Base-by-base conservation (phyloP, 2,888 invertebrate genomes). In the Galerucella pusilla region DNA sequence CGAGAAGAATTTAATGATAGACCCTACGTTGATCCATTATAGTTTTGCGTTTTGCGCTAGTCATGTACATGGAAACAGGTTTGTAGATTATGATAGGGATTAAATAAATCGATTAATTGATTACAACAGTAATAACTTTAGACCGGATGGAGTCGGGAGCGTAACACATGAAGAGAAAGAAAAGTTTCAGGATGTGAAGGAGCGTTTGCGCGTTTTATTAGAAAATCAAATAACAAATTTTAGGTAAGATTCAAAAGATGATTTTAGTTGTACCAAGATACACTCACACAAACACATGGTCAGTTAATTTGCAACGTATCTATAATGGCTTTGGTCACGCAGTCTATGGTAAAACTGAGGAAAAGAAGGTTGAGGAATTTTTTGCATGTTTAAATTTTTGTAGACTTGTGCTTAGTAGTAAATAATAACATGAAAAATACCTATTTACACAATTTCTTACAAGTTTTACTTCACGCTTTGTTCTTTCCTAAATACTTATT, bases 171-270 rank as follows among this genome's bases (percentile, higher is more conserved):
- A 97, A 87, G 99, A 99, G 88, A 97, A 97, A 88, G 98, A 98
- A 85, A 97, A 96, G 87, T 99, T 99, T 87, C 96, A 97, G 77
- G 97, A 97, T 87, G 96, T 99, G 85, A 99, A 99, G 88, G 98
- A 99, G 85, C 91, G 98, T 78, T 90, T 99, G 80, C 92, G 97
- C 84, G 92, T 96, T 83, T 90, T 99, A 80, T 90, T 99, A 81
- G 99, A 99, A 89, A 94, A 97, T 88, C 99, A 99, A 91, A 98
- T 99, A 85, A 99, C 99, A 42, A 98, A 99, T 91, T 99, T 99
- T 90, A 93, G 97, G 94, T 94, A 89, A 86, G 80, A 35, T 63
- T 63, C 2, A 61, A 74, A 67, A 61, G 25, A 74, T 42, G 5
- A 25, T 59, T 60, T 68, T 72, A 52, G 70, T 49, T 63, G 46